Base-by-base conservation (phyloP, 2,888 invertebrate genomes). In the Nysson spinosus region DNA sequence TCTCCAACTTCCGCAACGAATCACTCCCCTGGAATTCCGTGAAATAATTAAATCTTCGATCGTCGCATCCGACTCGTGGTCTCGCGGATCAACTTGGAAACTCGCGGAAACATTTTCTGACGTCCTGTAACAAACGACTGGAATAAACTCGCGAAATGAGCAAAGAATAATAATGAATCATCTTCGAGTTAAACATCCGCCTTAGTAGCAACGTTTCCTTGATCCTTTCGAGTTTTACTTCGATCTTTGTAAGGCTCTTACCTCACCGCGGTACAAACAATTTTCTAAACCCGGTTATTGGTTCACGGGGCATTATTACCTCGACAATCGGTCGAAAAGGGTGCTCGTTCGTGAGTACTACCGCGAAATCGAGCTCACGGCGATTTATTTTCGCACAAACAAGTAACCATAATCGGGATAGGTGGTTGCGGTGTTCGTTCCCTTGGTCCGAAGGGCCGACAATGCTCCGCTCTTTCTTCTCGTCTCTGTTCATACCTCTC, bases 21-120 rank as follows among this genome's bases (percentile, higher is more conserved):
- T 34, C 12, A 11, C 24, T 24, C 17, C 14, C 30, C 28, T 19
- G 34, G 20, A 35, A 35, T 28, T 30, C n/a, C 35, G 35, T 11
- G 40, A 50, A 62, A 62, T 43, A 65, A 50, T 65, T 55, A 40
- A 65, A 61, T 49, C 43, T 17, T 16, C 16, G 28, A 28, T 7
- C 26, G 40, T 61, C 54, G 17, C 28, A 43, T 35, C 61, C 19
- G 37, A 34, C 19, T 22, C 43, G 12, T 26, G 14, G 32, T 28
- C 6, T 6, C 3, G 5, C n/a, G 22, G 9, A 26, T 34, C 12
- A 39, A 28, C 11, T n/a, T n/a, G n/a, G n/a, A n/a, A n/a, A n/a
- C n/a, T n/a, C n/a, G n/a, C n/a, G n/a, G n/a, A n/a, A n/a, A n/a
- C n/a, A n/a, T n/a, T n/a, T n/a, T n/a, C n/a, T n/a, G n/a, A n/a